Evolutionary conservation across 2,113 vertebrate genomes (phyloP), one percentile per base, ranked within the genome.

Genomic region (Barnardius zonarius): DNA sequence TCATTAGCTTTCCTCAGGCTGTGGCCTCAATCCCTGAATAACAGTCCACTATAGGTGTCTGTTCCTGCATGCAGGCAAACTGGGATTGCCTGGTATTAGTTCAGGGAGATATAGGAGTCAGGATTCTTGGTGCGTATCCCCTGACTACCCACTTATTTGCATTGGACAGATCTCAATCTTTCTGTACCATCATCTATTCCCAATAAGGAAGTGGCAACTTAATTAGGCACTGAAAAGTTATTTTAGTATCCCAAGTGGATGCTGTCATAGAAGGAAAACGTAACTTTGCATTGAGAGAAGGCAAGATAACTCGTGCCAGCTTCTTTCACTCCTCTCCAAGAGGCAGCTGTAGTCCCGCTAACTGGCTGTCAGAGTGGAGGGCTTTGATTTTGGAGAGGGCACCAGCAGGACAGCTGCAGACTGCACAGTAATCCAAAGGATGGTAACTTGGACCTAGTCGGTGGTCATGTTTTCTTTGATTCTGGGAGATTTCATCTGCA

Each of bases 391-490:
- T 95, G 96, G 93, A 96, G 91, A 96, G 91, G 80, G 95, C 88
- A 96, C 81, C 96, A 97, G 96, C 96, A 97, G 95, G 96, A 96
- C 92, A 93, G 95, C 96, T 88, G 86, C 92, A 96, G 96, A 76
- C 93, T 88, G 92, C 79, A 79, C 46, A 4, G 77, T 93, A 96
- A 96, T 93, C 95, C 95, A 96, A 96, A 94, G 96, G 92, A 92
- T 85, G 83, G 86, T 89, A 94, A 96, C 96, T 97, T 93, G 92
- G 95, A 84, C 92, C 93, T 96, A 95, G 96, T 3, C 92, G 96
- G 93, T 96, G 96, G 96, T 94, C 93, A 96, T 96, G 92, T 97
- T 96, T 96, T 96, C 96, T 97, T 97, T 96, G 96, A 97, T 97
- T 95, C 96, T 83, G 86, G 46, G 86, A 91, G 91, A 96, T 97